Percentiles rank a stretch among this genome's conserved stretches.
These are phyloP conservation scores for Aulostomus chinensis DNA, from an alignment of 2,797 vertebrate genomes.

Conservation along the genomic window DNA sequence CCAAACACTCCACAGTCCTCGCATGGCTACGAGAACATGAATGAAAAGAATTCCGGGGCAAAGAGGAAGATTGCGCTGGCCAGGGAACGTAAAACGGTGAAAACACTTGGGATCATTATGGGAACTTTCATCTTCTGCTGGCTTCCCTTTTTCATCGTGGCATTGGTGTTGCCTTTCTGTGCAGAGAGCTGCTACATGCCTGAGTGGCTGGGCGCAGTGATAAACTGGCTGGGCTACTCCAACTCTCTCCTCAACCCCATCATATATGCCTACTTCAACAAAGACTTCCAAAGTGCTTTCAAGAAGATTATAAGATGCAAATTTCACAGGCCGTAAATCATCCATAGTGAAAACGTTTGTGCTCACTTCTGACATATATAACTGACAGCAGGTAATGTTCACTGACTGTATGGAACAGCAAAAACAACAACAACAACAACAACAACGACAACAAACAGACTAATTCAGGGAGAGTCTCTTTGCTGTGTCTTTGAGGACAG, in stretches of 20 bases:
- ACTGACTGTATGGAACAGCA: slow-evolving; percentile 32
- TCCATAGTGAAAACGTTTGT: background rate
- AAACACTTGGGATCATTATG: slow-evolving; percentile 98
- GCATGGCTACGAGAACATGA: slow-evolving; percentile 80
- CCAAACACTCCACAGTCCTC: slow-evolving; percentile 79
- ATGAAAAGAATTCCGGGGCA: slow-evolving; percentile 85
- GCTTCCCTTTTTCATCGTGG: slow-evolving; percentile 98
- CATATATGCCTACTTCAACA: slow-evolving; percentile 99
- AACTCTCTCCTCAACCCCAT: slow-evolving; percentile 97
- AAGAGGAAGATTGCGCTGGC: slow-evolving; percentile 92
- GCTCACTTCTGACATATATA: slow-evolving; percentile 2
- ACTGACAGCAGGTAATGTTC: slow-evolving; percentile 17
- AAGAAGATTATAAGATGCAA: slow-evolving; percentile 97
- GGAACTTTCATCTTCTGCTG: slow-evolving; percentile 98
- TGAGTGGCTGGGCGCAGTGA: slow-evolving; percentile 87
- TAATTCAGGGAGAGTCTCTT: slow-evolving; percentile 64
- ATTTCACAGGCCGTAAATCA: slow-evolving; percentile 83
- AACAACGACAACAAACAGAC: slow-evolving; percentile 15
- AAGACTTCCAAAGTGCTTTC: slow-evolving; percentile 98
- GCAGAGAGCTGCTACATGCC: slow-evolving; percentile 92
- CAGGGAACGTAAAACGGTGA: slow-evolving; percentile 94
- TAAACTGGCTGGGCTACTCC: slow-evolving; percentile 98
- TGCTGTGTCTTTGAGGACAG: slow-evolving; percentile 18
- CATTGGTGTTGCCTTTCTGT: slow-evolving; percentile 94
- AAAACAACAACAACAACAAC: slow-evolving; percentile 12